Evolutionary conservation across 2,888 invertebrate genomes (phyloP).

Genomic region (Heliothis peltigera): DNA sequence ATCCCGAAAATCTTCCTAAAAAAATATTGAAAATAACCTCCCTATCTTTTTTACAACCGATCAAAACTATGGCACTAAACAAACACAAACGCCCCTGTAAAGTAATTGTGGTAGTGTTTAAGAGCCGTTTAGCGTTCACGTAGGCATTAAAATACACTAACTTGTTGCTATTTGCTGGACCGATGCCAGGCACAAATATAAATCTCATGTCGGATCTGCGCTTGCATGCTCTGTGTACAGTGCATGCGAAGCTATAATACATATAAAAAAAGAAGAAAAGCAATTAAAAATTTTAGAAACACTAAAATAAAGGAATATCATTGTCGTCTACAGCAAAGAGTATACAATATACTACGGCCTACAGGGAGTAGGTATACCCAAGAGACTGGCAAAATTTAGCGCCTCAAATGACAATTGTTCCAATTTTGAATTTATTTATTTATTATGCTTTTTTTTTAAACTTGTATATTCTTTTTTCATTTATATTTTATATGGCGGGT

Average conservation of each 20-base stretch:
- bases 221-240: conserved; percentile 34
- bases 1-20: background rate
- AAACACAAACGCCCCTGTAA: conserved; percentile 41
- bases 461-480: too few relatives aligned
- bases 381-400: background rate
- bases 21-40: background rate
- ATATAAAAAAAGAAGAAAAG: background rate
- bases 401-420: background rate
- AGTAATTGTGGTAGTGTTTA: conserved; percentile 57
- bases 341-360: too few relatives aligned
- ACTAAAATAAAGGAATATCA: too few relatives aligned
- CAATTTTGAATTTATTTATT: background rate
- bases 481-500: too few relatives aligned
- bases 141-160: conserved; percentile 62
- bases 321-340: too few relatives aligned
- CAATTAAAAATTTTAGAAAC: too few relatives aligned
- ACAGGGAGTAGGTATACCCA: background rate
- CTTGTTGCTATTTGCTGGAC: conserved; percentile 64
- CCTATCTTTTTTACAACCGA: conserved; percentile 13
- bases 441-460: background rate
- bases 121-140: conserved; percentile 55
- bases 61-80: conserved; percentile 34
- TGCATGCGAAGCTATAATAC: conserved; percentile 33
- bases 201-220: conserved; percentile 53
- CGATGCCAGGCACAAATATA: conserved; percentile 58